These are phyloP conservation scores for Chelonus insularis DNA, from an alignment of 1,140 invertebrate genomes.

Conservation along the genomic window DNA sequence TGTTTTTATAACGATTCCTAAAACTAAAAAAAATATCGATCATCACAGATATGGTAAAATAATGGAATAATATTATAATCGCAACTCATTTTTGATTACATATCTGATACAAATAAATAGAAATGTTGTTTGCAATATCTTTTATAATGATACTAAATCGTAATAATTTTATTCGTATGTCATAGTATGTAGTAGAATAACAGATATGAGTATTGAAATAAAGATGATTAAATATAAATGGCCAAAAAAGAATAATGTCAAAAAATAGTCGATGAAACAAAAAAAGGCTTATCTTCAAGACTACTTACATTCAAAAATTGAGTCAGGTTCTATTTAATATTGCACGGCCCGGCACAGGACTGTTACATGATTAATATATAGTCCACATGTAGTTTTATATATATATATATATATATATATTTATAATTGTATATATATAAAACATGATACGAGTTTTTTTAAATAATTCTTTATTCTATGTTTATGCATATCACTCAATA, in stretches of 20 bases:
- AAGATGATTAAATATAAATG: neutral
- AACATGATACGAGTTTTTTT: constrained; percentile 16
- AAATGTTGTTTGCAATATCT: no score
- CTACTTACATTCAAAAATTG: constrained; percentile 27
- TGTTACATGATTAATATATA: neutral
- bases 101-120: no score
- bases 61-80: no score
- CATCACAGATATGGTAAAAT: no score
- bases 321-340: constrained; percentile 50
- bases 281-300: constrained; percentile 41
- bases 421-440: neutral
- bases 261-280: constrained; percentile 14
- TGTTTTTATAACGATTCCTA: no score
- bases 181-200: no score
- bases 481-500: neutral
- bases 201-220: no score
- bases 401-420: no score
- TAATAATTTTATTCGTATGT: no score
- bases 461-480: constrained; percentile 15
- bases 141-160: no score
- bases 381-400: constrained; percentile 20
- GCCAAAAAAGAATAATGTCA: neutral
- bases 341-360: constrained; percentile 56
- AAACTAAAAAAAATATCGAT: no score
- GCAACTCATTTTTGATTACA: no score